These are phyloP conservation scores for Drosophila pachea DNA, from an alignment of 1,140 invertebrate species.

Conservation along the genomic window DNA sequence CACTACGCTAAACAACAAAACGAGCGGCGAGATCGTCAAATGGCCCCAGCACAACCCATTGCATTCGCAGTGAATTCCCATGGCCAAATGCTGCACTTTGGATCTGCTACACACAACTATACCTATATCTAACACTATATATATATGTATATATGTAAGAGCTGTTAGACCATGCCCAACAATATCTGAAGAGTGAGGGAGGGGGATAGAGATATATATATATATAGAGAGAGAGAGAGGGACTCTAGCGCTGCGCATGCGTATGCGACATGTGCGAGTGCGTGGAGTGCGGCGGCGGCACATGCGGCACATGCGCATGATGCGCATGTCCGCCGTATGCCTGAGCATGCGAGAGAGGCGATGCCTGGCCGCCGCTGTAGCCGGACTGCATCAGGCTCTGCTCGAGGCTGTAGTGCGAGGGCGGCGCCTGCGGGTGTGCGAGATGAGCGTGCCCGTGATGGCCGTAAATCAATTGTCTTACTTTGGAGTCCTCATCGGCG, in stretches of 20 bases:
- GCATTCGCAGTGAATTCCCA: constrained; percentile 12
- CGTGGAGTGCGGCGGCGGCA: constrained; percentile 74
- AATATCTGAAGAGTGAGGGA: background rate
- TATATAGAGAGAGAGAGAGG: constrained; percentile 23
- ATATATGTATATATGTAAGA: no score
- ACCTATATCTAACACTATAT: constrained; percentile 4
- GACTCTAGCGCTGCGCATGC: constrained; percentile 73
- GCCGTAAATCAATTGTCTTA: constrained; percentile 95
- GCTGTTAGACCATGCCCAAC: background rate
- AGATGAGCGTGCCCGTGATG: constrained; percentile 83
- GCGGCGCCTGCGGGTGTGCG: constrained; percentile 74
- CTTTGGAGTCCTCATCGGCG: constrained; percentile 95
- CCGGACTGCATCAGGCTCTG: constrained; percentile 78
- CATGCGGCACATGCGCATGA: constrained; percentile 75
- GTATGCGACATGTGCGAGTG: constrained; percentile 78
- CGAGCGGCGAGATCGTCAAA: constrained; percentile 69
- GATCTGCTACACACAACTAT: constrained; percentile 54
- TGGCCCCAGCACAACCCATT: constrained; percentile 35
- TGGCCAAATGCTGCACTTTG: constrained; percentile 65
- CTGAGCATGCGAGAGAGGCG: constrained; percentile 76
- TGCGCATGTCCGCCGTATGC: constrained; percentile 73
- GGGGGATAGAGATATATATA: constrained; percentile 10
- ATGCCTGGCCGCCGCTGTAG: constrained; percentile 80
- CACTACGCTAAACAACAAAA: constrained; percentile 62
- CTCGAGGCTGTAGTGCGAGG: constrained; percentile 76